Evolutionary conservation across 2,113 vertebrate species (phyloP).

Genomic region (Calonectris borealis): DNA sequence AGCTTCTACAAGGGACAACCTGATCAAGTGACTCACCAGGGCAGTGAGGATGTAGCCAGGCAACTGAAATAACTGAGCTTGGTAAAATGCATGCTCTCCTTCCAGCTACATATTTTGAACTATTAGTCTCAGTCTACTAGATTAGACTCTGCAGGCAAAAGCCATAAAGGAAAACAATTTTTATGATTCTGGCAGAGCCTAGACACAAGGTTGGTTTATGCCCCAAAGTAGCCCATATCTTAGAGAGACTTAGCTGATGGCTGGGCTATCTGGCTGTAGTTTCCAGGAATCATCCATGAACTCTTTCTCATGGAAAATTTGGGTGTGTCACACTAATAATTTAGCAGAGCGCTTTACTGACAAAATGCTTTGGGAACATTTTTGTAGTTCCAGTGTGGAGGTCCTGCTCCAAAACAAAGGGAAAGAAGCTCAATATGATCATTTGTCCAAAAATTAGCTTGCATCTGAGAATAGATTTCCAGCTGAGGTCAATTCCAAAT

Average conservation of each 20-base stretch:
- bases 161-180: not conserved
- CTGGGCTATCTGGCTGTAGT: not conserved
- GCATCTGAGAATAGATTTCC: not conserved
- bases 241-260: not conserved
- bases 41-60: not conserved
- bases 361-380: not conserved
- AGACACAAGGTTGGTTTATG: not conserved
- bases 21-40: not conserved
- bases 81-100: not conserved
- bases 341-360: not conserved
- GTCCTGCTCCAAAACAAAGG: not conserved
- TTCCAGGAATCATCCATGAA: not conserved
- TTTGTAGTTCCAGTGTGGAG: not conserved
- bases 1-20: not conserved
- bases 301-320: not conserved
- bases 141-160: not conserved
- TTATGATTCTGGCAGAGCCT: not conserved
- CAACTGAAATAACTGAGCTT: not conserved
- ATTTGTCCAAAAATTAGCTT: not conserved
- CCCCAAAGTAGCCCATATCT: not conserved
- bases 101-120: not conserved
- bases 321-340: not conserved
- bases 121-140: not conserved
- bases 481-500: not conserved
- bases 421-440: not conserved